Evolutionary conservation across 2,888 invertebrate genomes (phyloP).

Genomic region (Escarpia spicata): DNA sequence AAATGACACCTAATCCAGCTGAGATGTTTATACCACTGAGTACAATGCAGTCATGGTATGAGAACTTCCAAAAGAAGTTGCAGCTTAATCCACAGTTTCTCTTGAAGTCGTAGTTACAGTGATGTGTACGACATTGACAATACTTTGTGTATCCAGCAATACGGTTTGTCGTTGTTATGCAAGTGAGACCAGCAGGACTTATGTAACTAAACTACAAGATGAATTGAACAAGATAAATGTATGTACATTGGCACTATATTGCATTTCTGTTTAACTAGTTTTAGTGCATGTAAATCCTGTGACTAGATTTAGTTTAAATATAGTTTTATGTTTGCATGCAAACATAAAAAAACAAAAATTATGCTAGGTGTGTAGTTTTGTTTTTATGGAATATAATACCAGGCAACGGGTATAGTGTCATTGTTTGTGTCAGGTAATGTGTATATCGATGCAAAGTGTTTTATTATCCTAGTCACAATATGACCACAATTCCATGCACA

Average conservation of each 20-base stretch:
- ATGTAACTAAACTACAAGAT: neutral
- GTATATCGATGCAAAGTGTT: neutral
- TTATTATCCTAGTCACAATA: neutral
- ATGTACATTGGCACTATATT: neutral
- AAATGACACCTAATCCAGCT: slow-evolving; percentile 81
- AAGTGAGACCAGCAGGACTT: neutral
- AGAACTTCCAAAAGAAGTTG: slow-evolving; percentile 87
- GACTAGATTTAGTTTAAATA: neutral
- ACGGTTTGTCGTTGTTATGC: neutral
- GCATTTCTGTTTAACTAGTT: neutral
- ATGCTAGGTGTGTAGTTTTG: neutral
- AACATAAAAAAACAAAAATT: neutral
- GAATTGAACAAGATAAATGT: slow-evolving; percentile 9
- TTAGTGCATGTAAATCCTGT: neutral
- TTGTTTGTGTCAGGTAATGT: neutral
- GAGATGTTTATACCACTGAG: slow-evolving; percentile 89
- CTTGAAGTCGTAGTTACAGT: slow-evolving; percentile 73
- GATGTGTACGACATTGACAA: neutral
- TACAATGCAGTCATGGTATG: slow-evolving; percentile 91
- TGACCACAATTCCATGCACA: neutral
- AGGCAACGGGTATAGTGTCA: neutral
- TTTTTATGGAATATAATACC: neutral
- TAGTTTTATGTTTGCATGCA: neutral
- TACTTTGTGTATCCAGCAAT: neutral
- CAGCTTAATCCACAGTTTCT: slow-evolving; percentile 89